phyloP scores from a whole-genome alignment of 2,888 invertebrate genomes.

The Dolomedes plantarius region DNA sequence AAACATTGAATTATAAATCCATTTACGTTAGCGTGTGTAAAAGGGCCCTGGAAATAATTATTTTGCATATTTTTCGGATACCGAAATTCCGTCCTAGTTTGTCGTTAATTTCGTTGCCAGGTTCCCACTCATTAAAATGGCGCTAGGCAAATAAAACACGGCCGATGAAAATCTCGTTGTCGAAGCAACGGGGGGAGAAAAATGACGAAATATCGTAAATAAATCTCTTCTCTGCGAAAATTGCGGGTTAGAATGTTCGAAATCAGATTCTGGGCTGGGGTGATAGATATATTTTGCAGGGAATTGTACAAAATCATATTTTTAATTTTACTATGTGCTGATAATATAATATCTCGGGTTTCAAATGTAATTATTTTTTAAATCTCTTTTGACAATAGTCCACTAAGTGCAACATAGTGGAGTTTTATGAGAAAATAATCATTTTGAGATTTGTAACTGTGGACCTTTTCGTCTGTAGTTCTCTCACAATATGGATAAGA shows the following conservation, averaged over 20 bases:
- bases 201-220: slow-evolving; percentile 4
- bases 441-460: too few relatives aligned
- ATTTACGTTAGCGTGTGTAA: not conserved
- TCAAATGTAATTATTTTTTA: too few relatives aligned
- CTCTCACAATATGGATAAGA: too few relatives aligned
- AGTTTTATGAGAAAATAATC: too few relatives aligned
- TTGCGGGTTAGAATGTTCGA: not conserved
- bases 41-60: not conserved
- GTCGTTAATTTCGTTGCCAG: slow-evolving; percentile 16
- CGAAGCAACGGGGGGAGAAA: not conserved
- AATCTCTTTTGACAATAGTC: too few relatives aligned
- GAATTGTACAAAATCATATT: not conserved
- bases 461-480: too few relatives aligned
- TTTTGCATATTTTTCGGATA: slow-evolving; percentile 3
- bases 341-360: too few relatives aligned
- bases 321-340: too few relatives aligned
- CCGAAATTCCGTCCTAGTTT: not conserved
- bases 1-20: not conserved
- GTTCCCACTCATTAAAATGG: slow-evolving; percentile 10
- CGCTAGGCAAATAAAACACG: not conserved
- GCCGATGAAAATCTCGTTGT: not conserved
- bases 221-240: not conserved
- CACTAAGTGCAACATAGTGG: too few relatives aligned
- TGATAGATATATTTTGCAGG: not conserved
- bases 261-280: not conserved